These are phyloP conservation scores for Nezara viridula DNA, from an alignment of 2,888 invertebrate genomes.

Conservation along the genomic window DNA sequence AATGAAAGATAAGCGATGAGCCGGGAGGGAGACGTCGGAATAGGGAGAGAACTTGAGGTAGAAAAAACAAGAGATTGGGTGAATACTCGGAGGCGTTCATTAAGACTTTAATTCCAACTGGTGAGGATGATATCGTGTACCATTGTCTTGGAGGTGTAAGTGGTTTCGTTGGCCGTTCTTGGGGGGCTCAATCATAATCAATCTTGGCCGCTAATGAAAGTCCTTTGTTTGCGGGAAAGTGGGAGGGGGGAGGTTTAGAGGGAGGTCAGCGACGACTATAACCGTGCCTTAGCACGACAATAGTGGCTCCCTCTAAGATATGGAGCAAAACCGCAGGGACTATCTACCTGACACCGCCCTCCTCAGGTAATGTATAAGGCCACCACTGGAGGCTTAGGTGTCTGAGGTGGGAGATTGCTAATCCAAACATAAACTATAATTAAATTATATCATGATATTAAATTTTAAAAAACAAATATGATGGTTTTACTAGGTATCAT, in stretches of 20 bases:
- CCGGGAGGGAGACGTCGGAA: not conserved
- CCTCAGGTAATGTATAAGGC: not conserved
- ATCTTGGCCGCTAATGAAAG: slow-evolving; percentile 38
- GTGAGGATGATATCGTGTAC: not conserved
- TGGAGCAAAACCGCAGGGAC: slow-evolving; percentile 8
- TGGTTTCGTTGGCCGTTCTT: slow-evolving; percentile 7
- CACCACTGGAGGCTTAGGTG: no score
- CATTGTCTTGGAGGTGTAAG: not conserved
- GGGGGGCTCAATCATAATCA: slow-evolving; percentile 33
- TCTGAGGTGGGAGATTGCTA: not conserved
- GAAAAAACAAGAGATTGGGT: not conserved
- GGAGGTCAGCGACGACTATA: slow-evolving; percentile 29
- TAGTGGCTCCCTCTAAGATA: not conserved
- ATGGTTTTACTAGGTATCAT: no score
- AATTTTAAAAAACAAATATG: no score
- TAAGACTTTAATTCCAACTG: slow-evolving; percentile 6
- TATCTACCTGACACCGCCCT: not conserved
- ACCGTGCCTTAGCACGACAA: slow-evolving; percentile 21
- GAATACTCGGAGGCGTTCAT: not conserved
- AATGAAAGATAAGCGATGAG: not conserved
- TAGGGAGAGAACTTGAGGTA: not conserved
- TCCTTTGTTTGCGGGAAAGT: not conserved
- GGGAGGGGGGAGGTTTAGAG: no score
- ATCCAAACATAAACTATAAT: not conserved
- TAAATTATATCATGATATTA: not conserved